These are phyloP conservation scores for Hyles lineata DNA, from an alignment of 2,888 invertebrate genomes.

Conservation along the genomic window DNA sequence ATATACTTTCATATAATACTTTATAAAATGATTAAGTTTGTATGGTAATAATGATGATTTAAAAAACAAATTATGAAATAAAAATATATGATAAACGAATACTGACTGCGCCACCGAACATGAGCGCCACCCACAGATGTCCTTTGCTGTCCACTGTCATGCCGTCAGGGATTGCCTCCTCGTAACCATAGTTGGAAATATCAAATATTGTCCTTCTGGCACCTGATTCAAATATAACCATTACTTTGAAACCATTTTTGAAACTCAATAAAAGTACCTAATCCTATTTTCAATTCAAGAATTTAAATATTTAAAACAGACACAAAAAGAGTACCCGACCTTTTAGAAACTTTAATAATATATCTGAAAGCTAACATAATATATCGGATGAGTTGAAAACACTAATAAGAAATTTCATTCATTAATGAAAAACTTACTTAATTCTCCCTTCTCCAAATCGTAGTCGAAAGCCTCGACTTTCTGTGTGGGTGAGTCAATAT, in stretches of 20 bases:
- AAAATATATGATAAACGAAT: neutral
- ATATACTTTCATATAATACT: no score
- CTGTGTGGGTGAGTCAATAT: slow-evolving; percentile 88
- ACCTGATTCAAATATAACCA: slow-evolving; percentile 46
- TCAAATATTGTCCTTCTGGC: slow-evolving; percentile 68
- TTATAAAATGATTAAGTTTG: neutral
- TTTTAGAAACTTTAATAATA: neutral
- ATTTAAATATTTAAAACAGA: no score
- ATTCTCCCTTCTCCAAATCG: slow-evolving; percentile 69
- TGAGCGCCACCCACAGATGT: slow-evolving; percentile 90
- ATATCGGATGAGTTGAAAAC: neutral
- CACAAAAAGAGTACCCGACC: neutral
- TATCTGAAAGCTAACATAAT: neutral
- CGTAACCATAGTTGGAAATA: slow-evolving; percentile 60
- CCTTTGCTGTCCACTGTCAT: slow-evolving; percentile 91
- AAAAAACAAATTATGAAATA: neutral
- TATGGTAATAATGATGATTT: neutral
- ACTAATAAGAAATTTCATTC: no score
- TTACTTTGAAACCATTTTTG: neutral
- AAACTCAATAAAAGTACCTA: neutral
- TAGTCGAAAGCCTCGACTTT: slow-evolving; percentile 89
- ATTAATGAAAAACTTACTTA: slow-evolving; percentile 54
- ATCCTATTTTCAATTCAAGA: neutral
- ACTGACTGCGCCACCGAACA: slow-evolving; percentile 86
- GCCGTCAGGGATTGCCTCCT: slow-evolving; percentile 86